Evolutionary conservation across 2,888 invertebrate species (phyloP).

Genomic region (Oscheius sp.): DNA sequence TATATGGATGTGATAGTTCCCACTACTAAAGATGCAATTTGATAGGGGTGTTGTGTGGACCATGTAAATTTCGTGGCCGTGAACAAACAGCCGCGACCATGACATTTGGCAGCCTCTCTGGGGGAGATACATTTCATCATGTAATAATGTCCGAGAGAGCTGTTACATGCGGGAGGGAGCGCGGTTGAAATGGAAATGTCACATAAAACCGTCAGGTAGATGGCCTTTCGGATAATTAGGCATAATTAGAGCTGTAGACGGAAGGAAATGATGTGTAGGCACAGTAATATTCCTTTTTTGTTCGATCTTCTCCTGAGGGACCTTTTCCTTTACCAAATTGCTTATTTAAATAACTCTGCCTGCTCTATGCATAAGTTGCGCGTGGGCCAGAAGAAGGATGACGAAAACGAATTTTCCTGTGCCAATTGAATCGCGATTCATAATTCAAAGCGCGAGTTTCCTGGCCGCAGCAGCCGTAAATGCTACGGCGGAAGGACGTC

Average conservation of each 20-base stretch:
- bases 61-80: slow-evolving; percentile 26
- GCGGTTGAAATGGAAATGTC: background rate
- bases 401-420: slow-evolving; percentile 38
- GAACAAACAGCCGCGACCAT: slow-evolving; percentile 14
- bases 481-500: slow-evolving; percentile 31
- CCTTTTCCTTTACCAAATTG: no score
- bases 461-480: slow-evolving; percentile 29
- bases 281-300: no score
- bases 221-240: no score
- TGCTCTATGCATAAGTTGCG: background rate
- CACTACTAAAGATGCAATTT: slow-evolving; percentile 7
- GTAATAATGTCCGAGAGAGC: background rate
- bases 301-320: no score
- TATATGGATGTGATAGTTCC: background rate
- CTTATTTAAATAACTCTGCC: slow-evolving; percentile 27
- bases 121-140: slow-evolving; percentile 20
- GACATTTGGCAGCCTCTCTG: slow-evolving; percentile 15
- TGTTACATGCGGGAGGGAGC: background rate
- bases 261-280: no score
- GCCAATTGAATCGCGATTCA: slow-evolving; percentile 39
- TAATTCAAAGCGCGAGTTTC: slow-evolving; percentile 39
- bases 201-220: background rate
- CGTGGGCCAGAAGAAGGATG: background rate
- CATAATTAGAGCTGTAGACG: no score
- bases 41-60: slow-evolving; percentile 23